phyloP scores from a whole-genome alignment of 2,113 vertebrate genomes.

The Cricetomys ansorgei region DNA sequence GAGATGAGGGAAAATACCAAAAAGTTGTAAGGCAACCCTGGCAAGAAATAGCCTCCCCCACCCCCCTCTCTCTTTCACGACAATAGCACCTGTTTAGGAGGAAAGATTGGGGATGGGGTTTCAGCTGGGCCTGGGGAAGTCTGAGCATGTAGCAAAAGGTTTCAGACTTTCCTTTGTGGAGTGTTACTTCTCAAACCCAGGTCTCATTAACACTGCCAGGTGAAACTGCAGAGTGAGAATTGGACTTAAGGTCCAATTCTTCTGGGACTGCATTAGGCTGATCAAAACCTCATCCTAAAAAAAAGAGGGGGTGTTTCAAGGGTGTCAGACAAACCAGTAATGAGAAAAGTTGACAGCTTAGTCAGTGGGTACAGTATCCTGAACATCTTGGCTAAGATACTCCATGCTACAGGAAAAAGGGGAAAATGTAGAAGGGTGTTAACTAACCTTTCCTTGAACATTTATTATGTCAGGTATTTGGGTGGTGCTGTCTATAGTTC shows the following conservation, averaged over 20 bases:
- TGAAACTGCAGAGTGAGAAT: conserved; percentile 75
- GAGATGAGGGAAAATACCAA: background rate
- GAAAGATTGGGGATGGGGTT: background rate
- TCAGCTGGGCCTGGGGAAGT: background rate
- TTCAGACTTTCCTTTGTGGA: conserved; percentile 37
- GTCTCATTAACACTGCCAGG: conserved; percentile 74
- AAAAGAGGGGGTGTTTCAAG: conserved; percentile 67
- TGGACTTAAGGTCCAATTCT: conserved; percentile 60
- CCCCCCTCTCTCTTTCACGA: background rate
- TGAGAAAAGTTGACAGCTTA: conserved; percentile 63
- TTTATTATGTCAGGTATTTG: conserved; percentile 26
- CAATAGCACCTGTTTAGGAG: background rate
- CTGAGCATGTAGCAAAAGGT: conserved; percentile 24
- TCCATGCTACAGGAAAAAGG: background rate
- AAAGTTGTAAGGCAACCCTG: background rate
- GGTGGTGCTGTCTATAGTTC: background rate
- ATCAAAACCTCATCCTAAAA: conserved; percentile 72
- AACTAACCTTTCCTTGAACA: conserved; percentile 30
- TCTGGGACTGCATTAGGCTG: conserved; percentile 60
- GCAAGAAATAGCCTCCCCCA: background rate
- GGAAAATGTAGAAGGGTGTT: background rate
- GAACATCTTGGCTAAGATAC: conserved; percentile 12
- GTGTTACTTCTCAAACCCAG: conserved; percentile 46
- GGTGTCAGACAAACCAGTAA: conserved; percentile 71
- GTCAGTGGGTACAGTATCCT: background rate